Base-by-base conservation (phyloP, 2,888 invertebrate species). In the Volucella bombylans region DNA sequence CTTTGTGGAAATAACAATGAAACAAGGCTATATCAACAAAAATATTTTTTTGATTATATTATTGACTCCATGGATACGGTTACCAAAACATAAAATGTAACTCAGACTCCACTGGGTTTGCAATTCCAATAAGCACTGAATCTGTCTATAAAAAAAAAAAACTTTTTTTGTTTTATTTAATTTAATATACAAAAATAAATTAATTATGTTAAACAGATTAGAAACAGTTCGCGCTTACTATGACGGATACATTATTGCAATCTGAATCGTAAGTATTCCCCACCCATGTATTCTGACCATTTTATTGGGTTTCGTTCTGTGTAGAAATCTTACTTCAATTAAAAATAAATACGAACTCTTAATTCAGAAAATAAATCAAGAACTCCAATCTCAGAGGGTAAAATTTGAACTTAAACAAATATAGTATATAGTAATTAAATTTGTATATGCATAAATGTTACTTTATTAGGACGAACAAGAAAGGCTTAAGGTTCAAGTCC, bases 401-500 rank as follows among this genome's bases (percentile, higher is more conserved):
- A 79, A 3, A 49, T 14, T 62, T 45, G 10, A n/a, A 59, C 23
- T 38, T 3, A 6, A 49, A 4, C 3, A 10, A 65, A 15, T 52
- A n/a, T n/a, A n/a, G 14, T 15, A 39, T 11, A 15, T 31, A 10
- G 18, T 23, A 41, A 11, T 64, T 18, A 41, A 12, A 45, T 23
- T 23, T 45, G 14, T 18, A n/a, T 43, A 9, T 8, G 10, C 38
- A 3, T n/a, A 6, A 14, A 12, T 10, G 0, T 18, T 23, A 45
- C 73, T 69, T 52, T 10, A 45, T 31, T 62, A 89, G 92, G 90
- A 88, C 77, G 87, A 92, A 88, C 90, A 92, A 89, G 71, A 86
- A 57, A 77, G 88, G 71, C 68, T 90, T 87, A 86, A 89, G 55
- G 73, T 87, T n/a, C 89, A 92, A 86, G 88, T 92, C 39, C 87